Evolutionary conservation across 2,888 invertebrate species (phyloP), one percentile per base, ranked within the genome.

Genomic region (Ochlodes sylvanus): DNA sequence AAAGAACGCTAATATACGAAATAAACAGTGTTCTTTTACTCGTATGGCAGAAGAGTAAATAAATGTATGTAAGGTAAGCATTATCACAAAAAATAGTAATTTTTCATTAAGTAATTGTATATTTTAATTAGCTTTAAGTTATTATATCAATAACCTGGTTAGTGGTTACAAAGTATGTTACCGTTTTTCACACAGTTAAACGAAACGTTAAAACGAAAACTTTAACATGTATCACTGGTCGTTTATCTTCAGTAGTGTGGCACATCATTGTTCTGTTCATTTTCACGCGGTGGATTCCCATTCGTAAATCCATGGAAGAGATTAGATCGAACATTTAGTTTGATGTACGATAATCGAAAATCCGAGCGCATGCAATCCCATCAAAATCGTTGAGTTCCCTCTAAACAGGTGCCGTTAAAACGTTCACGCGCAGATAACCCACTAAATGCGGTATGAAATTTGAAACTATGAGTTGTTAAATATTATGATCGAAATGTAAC

Each of bases 341-440:
- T 66, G 65, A 66, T 60, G 42, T 54, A 60, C 60, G 66, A 66
- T 66, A 66, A 66, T 66, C 54, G 66, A 66, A 64, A 52, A 27
- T 63, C 41, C n/a, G 52, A n/a, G 32, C 50, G 41, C 63, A 54
- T 63, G 32, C 12, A 66, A 14, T 66, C 27, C 27, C 50, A 65
- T 65, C 60, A 60, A 66, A 66, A 34, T 27, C 60, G 42, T 60
- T 15, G 52, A 34, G 42, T 57, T 57, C 47, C 50, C 19, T 60
- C 27, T 41, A 58, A 60, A 66, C 54, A 66, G 58, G 58, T 55
- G 42, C 4, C 63, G 52, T 66, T 57, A 60, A 66, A 50, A 60
- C 32, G 58, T 66, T 38, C 58, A 66, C 44, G 44, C 32, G 19
- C 7, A 41, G 58, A 60, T 60, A 65, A 65, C 56, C 57, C 57